These are phyloP conservation scores for Agapetus fuscipes DNA, from an alignment of 2,888 invertebrate species.

Conservation along the genomic window DNA sequence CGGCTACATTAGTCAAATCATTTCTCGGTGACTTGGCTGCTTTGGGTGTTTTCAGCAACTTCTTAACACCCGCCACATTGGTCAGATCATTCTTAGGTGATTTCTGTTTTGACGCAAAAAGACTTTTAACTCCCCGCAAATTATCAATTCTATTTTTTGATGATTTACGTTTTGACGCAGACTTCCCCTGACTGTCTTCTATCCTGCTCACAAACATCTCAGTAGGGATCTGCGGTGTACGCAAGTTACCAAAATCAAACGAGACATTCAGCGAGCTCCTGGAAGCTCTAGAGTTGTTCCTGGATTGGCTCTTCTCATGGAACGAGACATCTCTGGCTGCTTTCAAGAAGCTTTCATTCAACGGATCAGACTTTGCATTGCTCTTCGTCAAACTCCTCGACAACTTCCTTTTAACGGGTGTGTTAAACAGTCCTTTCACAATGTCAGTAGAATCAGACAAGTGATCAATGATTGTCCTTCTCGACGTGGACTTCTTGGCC, in stretches of 20 bases:
- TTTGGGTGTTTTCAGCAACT: slow-evolving; percentile 27
- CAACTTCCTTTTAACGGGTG: slow-evolving; percentile 41
- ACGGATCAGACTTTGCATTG: slow-evolving; percentile 29
- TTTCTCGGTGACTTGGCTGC: slow-evolving; percentile 30
- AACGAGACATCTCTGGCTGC: slow-evolving; percentile 13
- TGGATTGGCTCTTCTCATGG: slow-evolving; percentile 20
- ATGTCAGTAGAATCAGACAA: slow-evolving; percentile 34
- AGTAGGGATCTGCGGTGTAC: slow-evolving; percentile 25
- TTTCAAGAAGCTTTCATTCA: slow-evolving; percentile 25
- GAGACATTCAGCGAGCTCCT: slow-evolving; percentile 25
- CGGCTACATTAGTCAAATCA: slow-evolving; percentile 29
- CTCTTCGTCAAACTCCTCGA: slow-evolving; percentile 42
- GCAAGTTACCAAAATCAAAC: slow-evolving; percentile 18
- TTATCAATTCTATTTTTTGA: too few species aligned
- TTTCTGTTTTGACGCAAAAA: too few species aligned
- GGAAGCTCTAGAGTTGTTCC: slow-evolving; percentile 25
- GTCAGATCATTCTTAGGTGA: slow-evolving; percentile 33
- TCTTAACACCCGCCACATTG: slow-evolving; percentile 34
- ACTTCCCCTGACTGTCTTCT: background rate
- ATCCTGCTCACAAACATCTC: slow-evolving; percentile 35
- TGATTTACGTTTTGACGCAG: too few species aligned
- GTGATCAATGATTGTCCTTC: slow-evolving; percentile 38
- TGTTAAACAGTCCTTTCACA: slow-evolving; percentile 38
- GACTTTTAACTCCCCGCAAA: too few species aligned
- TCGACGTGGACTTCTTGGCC: slow-evolving; percentile 41